These are phyloP conservation scores for Rhynchophorus ferrugineus DNA, from an alignment of 1,140 invertebrate genomes.

Conservation along the genomic window DNA sequence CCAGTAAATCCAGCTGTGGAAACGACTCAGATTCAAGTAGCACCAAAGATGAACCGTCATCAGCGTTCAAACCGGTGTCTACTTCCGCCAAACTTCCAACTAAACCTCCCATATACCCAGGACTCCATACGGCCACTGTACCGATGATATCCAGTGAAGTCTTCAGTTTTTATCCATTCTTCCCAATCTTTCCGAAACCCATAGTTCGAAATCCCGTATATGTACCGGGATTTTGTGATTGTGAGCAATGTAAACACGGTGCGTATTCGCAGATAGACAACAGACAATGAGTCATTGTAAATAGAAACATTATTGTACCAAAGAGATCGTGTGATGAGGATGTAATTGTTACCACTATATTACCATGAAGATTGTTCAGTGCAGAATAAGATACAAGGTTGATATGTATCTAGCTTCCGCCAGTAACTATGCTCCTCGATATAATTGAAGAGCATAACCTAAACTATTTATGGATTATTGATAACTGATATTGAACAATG, in stretches of 20 bases:
- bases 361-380: no score
- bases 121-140: constrained; percentile 27
- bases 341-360: no score
- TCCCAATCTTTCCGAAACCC: constrained; percentile 37
- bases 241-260: constrained; percentile 36
- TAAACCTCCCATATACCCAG: constrained; percentile 18
- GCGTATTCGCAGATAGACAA: constrained; percentile 14
- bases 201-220: constrained; percentile 38
- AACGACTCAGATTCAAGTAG: constrained; percentile 16
- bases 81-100: constrained; percentile 12
- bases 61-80: constrained; percentile 35
- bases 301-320: constrained; percentile 2
- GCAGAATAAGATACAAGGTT: no score
- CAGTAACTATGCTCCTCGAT: no score
- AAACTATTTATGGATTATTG: no score
- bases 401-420: no score
- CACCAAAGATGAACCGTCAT: constrained; percentile 25
- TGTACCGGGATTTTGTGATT: constrained; percentile 39
- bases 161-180: constrained; percentile 39
- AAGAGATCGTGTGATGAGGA: constrained; percentile 1
- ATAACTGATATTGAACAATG: no score
- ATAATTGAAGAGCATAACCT: no score
- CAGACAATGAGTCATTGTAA: constrained; percentile 4
- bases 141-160: constrained; percentile 37
- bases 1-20: constrained; percentile 11